These are phyloP conservation scores for Hipposideros larvatus DNA, from an alignment of 2,797 vertebrate genomes.

Conservation along the genomic window DNA sequence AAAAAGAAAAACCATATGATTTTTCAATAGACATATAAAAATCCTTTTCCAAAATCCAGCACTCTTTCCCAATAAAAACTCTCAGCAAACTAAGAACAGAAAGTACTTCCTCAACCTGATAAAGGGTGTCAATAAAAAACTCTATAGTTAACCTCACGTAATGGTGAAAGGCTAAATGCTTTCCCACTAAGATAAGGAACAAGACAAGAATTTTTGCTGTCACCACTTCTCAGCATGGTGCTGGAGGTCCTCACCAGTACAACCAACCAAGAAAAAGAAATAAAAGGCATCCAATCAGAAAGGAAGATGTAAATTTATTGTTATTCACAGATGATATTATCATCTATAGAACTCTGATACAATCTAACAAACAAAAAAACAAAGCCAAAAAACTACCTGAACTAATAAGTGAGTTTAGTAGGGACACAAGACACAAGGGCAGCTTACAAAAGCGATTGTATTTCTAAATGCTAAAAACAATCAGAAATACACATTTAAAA, in stretches of 20 bases:
- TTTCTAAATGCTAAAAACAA: not conserved
- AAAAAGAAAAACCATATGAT: no score
- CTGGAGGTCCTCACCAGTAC: not conserved
- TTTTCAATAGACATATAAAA: not conserved
- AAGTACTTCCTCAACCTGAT: not conserved
- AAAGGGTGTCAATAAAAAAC: not conserved
- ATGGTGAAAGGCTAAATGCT: not conserved
- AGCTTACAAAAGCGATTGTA: not conserved
- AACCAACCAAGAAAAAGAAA: not conserved
- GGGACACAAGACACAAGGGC: not conserved
- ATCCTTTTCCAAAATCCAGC: not conserved
- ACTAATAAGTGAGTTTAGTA: not conserved
- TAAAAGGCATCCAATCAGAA: not conserved
- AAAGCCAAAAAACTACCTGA: not conserved
- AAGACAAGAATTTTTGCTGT: not conserved
- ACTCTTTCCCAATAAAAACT: not conserved
- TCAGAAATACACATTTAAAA: not conserved
- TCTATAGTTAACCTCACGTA: not conserved
- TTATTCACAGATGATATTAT: not conserved
- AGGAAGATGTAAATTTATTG: not conserved
- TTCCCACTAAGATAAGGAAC: not conserved
- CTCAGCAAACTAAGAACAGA: not conserved
- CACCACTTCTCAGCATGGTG: not conserved
- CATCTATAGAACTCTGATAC: not conserved
- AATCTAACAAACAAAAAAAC: not conserved